Conservation (phyloP, 2,113 vertebrate genomes). For the Camelus dromedarius region DNA sequence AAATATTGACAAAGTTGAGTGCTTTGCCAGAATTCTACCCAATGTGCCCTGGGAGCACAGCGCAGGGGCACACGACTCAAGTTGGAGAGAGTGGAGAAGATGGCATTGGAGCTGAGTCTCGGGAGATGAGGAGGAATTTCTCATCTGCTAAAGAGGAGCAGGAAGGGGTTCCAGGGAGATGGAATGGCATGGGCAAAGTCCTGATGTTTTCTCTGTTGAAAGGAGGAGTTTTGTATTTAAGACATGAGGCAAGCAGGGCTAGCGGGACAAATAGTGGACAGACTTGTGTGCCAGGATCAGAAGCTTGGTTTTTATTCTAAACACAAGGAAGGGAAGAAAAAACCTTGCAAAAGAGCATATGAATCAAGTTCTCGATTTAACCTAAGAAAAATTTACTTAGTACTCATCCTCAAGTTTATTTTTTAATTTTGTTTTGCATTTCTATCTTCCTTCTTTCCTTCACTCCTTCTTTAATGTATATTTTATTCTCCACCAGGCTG, state of each 20-base stretch:
- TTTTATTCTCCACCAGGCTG: neutral
- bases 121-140: neutral
- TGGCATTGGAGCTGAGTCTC: rapidly evolving
- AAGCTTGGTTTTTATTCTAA: neutral
- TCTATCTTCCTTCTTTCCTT: neutral
- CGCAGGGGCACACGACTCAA: rapidly evolving
- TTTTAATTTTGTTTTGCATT: neutral
- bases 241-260: rapidly evolving
- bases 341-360: neutral
- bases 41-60: rapidly evolving
- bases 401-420: neutral
- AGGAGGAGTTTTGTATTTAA: neutral
- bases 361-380: neutral
- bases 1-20: neutral
- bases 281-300: rapidly evolving
- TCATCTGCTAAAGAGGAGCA: neutral
- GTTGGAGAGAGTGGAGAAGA: neutral
- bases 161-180: too few relatives aligned
- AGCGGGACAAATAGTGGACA: neutral
- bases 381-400: neutral
- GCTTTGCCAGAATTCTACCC: neutral
- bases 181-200: neutral
- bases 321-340: neutral
- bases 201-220: neutral
- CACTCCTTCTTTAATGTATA: neutral